Conservation (phyloP, 2,888 invertebrate genomes). For the Neoascia interrupta region DNA sequence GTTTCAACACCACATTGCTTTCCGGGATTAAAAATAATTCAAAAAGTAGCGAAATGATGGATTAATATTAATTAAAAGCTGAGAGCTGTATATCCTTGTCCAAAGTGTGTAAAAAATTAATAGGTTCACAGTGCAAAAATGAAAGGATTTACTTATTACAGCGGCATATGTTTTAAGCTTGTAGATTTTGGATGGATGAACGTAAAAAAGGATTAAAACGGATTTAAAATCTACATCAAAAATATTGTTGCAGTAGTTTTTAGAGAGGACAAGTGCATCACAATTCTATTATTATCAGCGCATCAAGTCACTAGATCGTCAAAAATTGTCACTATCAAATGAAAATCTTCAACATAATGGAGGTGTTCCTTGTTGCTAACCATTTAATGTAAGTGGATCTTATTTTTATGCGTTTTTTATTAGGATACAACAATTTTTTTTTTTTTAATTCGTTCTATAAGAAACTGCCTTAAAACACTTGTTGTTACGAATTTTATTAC, state of each 20-base stretch:
- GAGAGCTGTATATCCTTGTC: constrained; percentile 9
- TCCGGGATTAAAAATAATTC: background rate
- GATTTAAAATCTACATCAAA: background rate
- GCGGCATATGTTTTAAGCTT: no score
- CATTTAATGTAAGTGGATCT: constrained; percentile 75
- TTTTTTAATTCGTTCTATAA: no score
- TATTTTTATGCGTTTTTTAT: no score
- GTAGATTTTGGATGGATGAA: constrained; percentile 9
- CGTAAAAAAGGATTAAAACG: constrained; percentile 16
- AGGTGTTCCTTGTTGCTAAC: constrained; percentile 74
- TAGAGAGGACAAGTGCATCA: no score
- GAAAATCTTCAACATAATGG: constrained; percentile 74
- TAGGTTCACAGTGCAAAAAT: constrained; percentile 4
- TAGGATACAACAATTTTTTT: no score
- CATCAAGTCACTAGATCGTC: constrained; percentile 9
- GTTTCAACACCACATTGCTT: background rate
- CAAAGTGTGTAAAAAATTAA: constrained; percentile 1
- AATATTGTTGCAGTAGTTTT: no score
- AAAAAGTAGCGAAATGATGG: constrained; percentile 27
- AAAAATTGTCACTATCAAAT: constrained; percentile 60
- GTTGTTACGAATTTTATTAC: no score
- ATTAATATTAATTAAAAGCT: constrained; percentile 45
- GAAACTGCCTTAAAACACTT: no score
- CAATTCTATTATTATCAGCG: background rate
- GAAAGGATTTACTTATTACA: constrained; percentile 15